Evolutionary conservation across 2,888 invertebrate species (phyloP).

Genomic region (Sarcophaga carnaria): DNA sequence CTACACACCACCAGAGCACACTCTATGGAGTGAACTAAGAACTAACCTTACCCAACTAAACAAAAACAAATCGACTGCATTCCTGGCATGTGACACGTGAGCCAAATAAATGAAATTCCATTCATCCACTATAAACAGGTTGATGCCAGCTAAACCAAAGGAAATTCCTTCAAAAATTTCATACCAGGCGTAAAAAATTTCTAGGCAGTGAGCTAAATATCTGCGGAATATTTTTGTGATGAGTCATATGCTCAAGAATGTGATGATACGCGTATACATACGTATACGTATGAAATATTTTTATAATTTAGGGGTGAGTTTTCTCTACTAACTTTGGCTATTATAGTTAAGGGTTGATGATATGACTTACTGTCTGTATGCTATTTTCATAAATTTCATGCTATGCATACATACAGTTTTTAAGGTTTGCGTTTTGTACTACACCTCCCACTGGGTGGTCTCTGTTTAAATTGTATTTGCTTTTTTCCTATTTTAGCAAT

Average conservation of each 20-base stretch:
- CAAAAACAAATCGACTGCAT: background rate
- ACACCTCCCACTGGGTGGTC: slow-evolving; percentile 65
- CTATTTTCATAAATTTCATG: background rate
- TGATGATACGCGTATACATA: background rate
- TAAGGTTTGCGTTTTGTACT: slow-evolving; percentile 5
- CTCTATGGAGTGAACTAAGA: background rate
- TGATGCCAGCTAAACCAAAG: slow-evolving; percentile 70
- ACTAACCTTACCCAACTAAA: slow-evolving; percentile 7
- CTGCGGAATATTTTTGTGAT: slow-evolving; percentile 58
- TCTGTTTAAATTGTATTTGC: background rate
- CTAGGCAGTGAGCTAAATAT: background rate
- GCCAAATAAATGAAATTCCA: slow-evolving; percentile 26
- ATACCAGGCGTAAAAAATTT: slow-evolving; percentile 76
- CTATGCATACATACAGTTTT: background rate
- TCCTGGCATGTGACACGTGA: background rate
- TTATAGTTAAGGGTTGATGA: background rate
- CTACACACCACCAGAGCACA: slow-evolving; percentile 2
- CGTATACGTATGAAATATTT: background rate
- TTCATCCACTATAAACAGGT: background rate
- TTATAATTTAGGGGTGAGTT: slow-evolving; percentile 37
- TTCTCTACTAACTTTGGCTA: background rate
- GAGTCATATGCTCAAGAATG: slow-evolving; percentile 35
- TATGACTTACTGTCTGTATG: background rate
- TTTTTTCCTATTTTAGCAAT: background rate
- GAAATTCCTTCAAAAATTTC: slow-evolving; percentile 81